Evolutionary conservation across 2,113 vertebrate genomes (phyloP).

Genomic region (Poeciliopsis prolifica): DNA sequence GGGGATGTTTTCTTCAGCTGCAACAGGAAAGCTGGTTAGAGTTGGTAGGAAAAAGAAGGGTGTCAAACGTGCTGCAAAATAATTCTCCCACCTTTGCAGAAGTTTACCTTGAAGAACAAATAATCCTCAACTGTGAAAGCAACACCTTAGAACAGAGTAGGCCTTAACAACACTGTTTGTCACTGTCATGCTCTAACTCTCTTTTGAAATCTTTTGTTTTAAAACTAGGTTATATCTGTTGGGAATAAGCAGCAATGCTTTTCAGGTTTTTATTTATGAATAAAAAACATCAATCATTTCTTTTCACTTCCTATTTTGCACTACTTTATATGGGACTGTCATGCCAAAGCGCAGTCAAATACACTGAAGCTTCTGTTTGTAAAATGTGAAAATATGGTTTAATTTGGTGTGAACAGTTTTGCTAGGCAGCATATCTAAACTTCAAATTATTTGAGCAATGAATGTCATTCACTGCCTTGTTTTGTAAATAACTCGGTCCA

Average conservation of each 20-base stretch:
- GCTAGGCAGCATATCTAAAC: neutral
- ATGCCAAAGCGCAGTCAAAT: neutral
- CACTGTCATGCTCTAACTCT: neutral
- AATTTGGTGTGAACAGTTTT: neutral
- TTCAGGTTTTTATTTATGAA: neutral
- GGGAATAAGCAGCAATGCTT: neutral
- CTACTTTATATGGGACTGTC: neutral
- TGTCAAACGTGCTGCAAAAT: too few species aligned
- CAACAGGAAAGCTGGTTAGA: neutral
- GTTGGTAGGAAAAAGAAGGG: neutral
- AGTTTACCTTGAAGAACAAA: neutral
- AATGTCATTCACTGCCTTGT: neutral
- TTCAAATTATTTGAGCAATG: neutral
- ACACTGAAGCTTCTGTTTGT: neutral
- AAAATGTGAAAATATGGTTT: neutral
- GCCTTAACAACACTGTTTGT: neutral
- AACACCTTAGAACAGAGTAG: neutral
- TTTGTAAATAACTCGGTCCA: conserved; percentile 3
- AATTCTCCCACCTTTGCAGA: neutral
- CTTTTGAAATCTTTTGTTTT: too few species aligned
- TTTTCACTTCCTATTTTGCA: neutral
- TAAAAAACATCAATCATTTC: neutral
- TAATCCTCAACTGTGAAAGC: too few species aligned
- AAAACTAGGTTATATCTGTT: too few species aligned
- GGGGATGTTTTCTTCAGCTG: neutral